These are phyloP conservation scores for Anguilla obscura DNA, from an alignment of 2,797 vertebrate genomes.

Conservation along the genomic window DNA sequence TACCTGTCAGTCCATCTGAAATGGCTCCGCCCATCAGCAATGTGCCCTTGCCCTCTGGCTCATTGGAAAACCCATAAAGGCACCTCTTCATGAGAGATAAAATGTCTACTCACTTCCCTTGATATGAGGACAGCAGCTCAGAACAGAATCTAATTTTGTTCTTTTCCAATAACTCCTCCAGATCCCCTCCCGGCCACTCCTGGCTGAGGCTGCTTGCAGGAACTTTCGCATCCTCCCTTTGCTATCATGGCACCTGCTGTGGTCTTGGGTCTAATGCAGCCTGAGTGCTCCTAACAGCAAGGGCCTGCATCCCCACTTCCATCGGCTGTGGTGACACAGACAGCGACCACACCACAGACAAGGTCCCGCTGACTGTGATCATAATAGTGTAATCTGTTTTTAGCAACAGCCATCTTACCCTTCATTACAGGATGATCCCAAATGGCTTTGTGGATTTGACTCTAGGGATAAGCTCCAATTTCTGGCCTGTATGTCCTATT, in stretches of 20 bases:
- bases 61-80: conserved; percentile 41
- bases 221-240: background rate
- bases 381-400: conserved; percentile 5
- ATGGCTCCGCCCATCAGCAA: background rate
- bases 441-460: background rate
- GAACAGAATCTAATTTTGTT: conserved; percentile 48
- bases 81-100: conserved; percentile 48
- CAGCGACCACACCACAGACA: background rate
- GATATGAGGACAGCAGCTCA: conserved; percentile 49
- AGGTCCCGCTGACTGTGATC: background rate
- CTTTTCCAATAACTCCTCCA: conserved; percentile 40
- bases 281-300: background rate
- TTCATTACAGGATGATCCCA: conserved; percentile 3
- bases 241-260: background rate
- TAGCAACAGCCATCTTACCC: background rate
- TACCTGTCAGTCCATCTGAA: background rate
- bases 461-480: background rate
- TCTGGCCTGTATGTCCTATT: background rate
- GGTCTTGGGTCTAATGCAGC: background rate
- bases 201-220: background rate
- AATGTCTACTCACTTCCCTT: conserved; percentile 52
- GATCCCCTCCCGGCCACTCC: conserved; percentile 3
- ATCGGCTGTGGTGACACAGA: background rate
- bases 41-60: conserved; percentile 31
- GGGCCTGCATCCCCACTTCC: background rate